Conservation (phyloP, 2,113 vertebrate species). For the Eclectus roratus region DNA sequence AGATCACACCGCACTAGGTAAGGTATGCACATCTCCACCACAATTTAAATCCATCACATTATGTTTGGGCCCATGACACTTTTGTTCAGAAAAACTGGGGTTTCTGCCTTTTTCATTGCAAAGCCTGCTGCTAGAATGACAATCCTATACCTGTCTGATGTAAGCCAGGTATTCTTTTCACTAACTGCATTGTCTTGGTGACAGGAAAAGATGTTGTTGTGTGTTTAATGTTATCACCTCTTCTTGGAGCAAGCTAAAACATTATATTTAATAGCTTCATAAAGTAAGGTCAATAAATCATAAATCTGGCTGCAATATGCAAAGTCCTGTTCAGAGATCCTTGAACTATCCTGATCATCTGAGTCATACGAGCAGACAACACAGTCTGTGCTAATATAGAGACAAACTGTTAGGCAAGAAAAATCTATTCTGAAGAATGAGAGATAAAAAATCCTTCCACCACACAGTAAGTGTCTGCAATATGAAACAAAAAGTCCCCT, state of each 20-base stretch:
- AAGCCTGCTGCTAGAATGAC: not conserved
- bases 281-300: not conserved
- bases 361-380: not conserved
- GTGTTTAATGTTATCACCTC: not conserved
- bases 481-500: not conserved
- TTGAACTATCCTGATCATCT: not conserved
- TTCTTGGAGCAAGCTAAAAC: not conserved
- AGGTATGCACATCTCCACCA: conserved; percentile 48
- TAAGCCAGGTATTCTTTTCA: not conserved
- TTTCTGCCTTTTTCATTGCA: conserved; percentile 10
- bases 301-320: fast-evolving
- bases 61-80: not conserved
- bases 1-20: conserved; percentile 51
- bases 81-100: conserved; percentile 37
- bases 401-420: not conserved
- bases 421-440: not conserved
- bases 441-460: not conserved
- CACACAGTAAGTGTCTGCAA: not conserved
- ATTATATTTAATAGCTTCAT: not conserved
- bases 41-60: conserved; percentile 42
- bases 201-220: not conserved
- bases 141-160: fast-evolving
- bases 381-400: not conserved
- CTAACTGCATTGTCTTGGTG: not conserved
- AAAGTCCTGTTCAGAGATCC: not conserved